A percentile compares a stretch with the other conserved stretches of the same genome.
These are phyloP conservation scores for Notothenia coriiceps DNA, from an alignment of 2,113 vertebrate species.

Conservation along the genomic window DNA sequence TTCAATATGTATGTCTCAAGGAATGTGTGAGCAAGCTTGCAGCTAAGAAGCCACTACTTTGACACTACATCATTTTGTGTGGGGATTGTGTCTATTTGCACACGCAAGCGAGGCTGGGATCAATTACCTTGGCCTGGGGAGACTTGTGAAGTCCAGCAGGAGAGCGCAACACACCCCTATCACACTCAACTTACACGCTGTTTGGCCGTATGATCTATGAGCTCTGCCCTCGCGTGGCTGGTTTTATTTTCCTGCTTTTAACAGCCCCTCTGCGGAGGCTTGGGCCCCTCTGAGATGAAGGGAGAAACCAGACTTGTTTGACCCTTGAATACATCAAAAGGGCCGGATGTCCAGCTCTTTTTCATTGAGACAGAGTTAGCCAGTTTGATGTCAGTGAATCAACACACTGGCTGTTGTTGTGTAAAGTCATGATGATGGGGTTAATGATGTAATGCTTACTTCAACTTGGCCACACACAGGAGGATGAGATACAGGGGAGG, in stretches of 20 bases:
- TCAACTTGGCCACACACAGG: slow-evolving; percentile 44
- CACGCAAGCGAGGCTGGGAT: slow-evolving; percentile 50
- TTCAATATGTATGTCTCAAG: too few species aligned
- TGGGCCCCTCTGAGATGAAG: slow-evolving; percentile 70
- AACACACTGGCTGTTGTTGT: slow-evolving; percentile 48
- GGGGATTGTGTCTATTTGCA: slow-evolving; percentile 34
- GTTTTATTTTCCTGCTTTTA: slow-evolving; percentile 77
- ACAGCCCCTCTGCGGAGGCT: slow-evolving; percentile 49
- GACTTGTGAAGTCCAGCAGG: slow-evolving; percentile 55
- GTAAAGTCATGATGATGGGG: slow-evolving; percentile 51
- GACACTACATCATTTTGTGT: slow-evolving; percentile 19
- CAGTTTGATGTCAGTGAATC: slow-evolving; percentile 60
- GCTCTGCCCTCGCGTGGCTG: slow-evolving; percentile 76
- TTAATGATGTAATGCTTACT: slow-evolving; percentile 66
- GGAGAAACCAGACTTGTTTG: slow-evolving; percentile 67
- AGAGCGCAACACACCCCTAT: slow-evolving; percentile 39
- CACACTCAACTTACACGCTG: slow-evolving; percentile 52
- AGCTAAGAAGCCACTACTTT: too few species aligned
- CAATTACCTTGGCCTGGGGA: slow-evolving; percentile 50
- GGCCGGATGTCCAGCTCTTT: slow-evolving; percentile 53
- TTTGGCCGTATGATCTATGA: slow-evolving; percentile 74
- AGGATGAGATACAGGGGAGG: slow-evolving; percentile 31
- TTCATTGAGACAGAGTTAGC: slow-evolving; percentile 26
- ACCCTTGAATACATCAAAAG: slow-evolving; percentile 72
- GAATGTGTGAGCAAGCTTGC: too few species aligned